Base-by-base conservation (phyloP, 2,888 invertebrate species). In the Apodemia mormo region DNA sequence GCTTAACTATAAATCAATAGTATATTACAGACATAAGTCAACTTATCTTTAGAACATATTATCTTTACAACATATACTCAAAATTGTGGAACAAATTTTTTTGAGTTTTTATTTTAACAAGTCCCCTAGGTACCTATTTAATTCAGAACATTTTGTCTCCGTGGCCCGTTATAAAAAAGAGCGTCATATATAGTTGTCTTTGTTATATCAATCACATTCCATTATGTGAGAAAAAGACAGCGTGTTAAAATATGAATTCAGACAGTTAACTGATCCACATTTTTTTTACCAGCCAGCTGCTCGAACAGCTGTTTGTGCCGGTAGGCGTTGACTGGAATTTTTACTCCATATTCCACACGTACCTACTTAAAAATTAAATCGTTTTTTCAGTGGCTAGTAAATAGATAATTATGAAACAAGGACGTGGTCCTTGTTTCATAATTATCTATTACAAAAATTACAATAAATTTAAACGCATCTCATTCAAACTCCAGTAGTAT, bases 241-340 rank as follows among this genome's bases (percentile, higher is more conserved):
- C 78, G 70, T 71, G 72, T 80, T 73, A 71, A 75, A 76, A 76
- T 79, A 82, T 81, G 78, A 80, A 76, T 80, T 80, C 77, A 83
- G 81, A 86, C 86, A 86, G 88, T 81, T 88, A 88, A 86, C 87
- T 86, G 88, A 85, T 82, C 85, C 82, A 88, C 85, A 88, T 89
- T 90, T 92, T 89, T 22, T 92, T 91, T 86, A 84, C 82, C 78
- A 85, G 84, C 86, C 92, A 92, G 92, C 92, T 92, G 92, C 91
- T 86, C 73, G 74, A 92, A 92, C 92, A 93, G 92, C 92, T 93
- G 92, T 92, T 92, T 81, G 80, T 73, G 85, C 90, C 92, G 91
- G 90, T 82, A 84, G 76, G 76, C 79, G 78, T 79, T 77, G 72
- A 74, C 75, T 73, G 43, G 52, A 70, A 71, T 69, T 74, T 71